Conservation (phyloP, 1,140 invertebrate genomes). For the Ceratosolen fusciceps region DNA sequence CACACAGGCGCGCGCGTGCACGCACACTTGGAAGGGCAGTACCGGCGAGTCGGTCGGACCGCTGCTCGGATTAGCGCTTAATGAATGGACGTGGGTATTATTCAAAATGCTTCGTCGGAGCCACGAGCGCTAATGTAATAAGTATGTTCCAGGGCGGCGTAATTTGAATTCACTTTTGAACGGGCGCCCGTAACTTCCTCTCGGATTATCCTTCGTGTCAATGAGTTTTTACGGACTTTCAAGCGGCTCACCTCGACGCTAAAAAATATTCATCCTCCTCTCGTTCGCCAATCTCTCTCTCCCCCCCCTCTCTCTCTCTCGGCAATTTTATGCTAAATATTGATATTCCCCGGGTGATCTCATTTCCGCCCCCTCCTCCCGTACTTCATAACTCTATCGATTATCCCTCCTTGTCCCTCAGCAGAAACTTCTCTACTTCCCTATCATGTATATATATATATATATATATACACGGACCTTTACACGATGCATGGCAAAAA, state of each 20-base stretch:
- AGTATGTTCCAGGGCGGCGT: neutral
- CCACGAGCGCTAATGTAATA: neutral
- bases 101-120: neutral
- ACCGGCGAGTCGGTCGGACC: too few relatives aligned
- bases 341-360: constrained; percentile 4
- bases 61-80: neutral
- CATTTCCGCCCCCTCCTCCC: neutral
- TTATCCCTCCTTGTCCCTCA: too few relatives aligned
- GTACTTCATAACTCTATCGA: neutral
- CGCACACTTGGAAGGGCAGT: too few relatives aligned
- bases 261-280: neutral
- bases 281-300: neutral
- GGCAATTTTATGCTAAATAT: neutral
- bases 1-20: too few relatives aligned
- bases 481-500: too few relatives aligned
- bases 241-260: neutral
- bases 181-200: neutral
- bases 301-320: neutral
- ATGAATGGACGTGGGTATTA: neutral
- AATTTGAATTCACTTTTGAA: neutral
- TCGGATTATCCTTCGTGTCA: neutral
- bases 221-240: neutral
- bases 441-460: too few relatives aligned
- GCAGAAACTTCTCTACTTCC: too few relatives aligned
- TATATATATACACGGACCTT: too few relatives aligned